Conservation (phyloP, 2,113 vertebrate genomes). For the Pelecanus crispus region DNA sequence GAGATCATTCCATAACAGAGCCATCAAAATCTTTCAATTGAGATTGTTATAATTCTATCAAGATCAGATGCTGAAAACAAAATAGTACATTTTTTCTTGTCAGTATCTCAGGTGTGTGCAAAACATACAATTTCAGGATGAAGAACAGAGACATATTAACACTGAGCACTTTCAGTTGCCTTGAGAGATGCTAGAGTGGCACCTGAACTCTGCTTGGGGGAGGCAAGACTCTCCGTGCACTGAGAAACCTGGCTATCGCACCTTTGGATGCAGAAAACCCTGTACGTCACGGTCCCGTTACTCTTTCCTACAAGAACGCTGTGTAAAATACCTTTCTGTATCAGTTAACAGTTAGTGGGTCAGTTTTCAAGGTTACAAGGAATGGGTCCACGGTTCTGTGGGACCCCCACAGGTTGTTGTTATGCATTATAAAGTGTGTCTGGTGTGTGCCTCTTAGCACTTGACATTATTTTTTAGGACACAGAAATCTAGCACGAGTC, state of each 20-base stretch:
- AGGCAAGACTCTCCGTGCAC: neutral
- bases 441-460: accelerated
- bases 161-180: neutral
- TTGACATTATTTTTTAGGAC: neutral
- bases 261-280: neutral
- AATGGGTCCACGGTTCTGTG: neutral
- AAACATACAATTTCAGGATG: neutral
- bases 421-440: neutral
- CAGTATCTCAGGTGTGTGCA: neutral
- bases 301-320: neutral
- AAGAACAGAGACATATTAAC: neutral
- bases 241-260: accelerated
- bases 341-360: neutral
- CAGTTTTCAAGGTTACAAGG: neutral
- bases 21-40: conserved; percentile 51
- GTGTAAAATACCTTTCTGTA: neutral
- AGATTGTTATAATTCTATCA: conserved; percentile 43
- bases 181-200: neutral
- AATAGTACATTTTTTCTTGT: conserved; percentile 28
- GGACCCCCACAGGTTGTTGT: neutral
- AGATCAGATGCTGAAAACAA: conserved; percentile 44
- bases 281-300: accelerated
- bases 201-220: neutral
- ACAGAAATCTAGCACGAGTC: neutral
- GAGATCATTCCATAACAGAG: conserved; percentile 36